These are phyloP conservation scores for Choristoneura rosaceana DNA, from an alignment of 2,888 invertebrate genomes.

Conservation along the genomic window DNA sequence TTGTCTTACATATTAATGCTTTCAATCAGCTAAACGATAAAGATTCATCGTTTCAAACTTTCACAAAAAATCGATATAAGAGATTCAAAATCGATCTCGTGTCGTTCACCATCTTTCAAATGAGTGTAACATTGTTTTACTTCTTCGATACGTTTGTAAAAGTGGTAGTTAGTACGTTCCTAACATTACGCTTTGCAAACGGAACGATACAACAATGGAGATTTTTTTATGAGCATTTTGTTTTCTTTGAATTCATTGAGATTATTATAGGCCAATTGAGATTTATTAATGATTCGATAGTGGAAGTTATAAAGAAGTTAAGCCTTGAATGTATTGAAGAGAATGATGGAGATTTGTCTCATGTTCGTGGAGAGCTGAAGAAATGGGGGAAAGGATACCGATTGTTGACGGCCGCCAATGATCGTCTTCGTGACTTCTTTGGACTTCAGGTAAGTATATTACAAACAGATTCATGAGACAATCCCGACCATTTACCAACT, in stretches of 20 bases:
- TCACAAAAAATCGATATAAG: neutral
- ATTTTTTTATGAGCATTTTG: neutral
- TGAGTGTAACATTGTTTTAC: neutral
- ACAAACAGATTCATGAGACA: too few relatives aligned
- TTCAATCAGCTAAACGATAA: too few relatives aligned
- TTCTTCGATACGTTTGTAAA: neutral
- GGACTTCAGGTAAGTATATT: constrained; percentile 1
- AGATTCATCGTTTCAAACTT: too few relatives aligned
- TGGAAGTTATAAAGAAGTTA: neutral
- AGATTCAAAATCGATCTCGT: neutral
- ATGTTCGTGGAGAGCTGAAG: neutral
- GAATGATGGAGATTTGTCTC: neutral
- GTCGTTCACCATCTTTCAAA: neutral
- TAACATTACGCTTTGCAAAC: neutral
- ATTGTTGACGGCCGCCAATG: neutral
- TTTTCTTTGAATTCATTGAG: neutral
- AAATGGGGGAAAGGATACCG: neutral
- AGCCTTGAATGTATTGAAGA: neutral
- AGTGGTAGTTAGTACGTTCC: neutral
- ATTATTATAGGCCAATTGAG: neutral
- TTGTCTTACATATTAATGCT: too few relatives aligned
- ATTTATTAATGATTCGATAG: neutral
- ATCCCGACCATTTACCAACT: too few relatives aligned
- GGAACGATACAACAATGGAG: neutral
- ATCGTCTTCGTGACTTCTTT: neutral